phyloP scores from a whole-genome alignment of 2,888 invertebrate genomes.

The Apeira syringaria region DNA sequence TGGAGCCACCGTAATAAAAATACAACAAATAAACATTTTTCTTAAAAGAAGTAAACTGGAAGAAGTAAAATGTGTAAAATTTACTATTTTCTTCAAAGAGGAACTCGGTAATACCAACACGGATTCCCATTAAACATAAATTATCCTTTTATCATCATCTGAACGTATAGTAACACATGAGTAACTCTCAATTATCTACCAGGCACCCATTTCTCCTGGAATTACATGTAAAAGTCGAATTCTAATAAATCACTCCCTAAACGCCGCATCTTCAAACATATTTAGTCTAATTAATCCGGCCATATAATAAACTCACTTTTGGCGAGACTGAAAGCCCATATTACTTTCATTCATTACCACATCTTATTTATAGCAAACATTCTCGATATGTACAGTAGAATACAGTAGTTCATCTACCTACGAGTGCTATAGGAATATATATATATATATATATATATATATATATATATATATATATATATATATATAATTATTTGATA shows the following conservation, averaged over 20 bases:
- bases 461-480: no score
- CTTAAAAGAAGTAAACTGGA: no score
- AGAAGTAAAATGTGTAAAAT: no score
- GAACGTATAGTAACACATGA: no score
- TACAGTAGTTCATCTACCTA: background rate
- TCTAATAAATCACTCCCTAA: constrained; percentile 9
- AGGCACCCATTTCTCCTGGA: constrained; percentile 1
- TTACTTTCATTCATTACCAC: constrained; percentile 14
- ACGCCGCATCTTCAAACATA: constrained; percentile 17
- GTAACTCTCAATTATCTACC: background rate
- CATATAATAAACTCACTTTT: constrained; percentile 12
- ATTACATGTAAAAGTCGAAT: constrained; percentile 17
- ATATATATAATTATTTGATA: no score
- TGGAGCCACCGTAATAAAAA: no score
- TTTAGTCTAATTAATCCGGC: constrained; percentile 21
- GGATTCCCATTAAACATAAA: background rate
- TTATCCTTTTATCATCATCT: background rate
- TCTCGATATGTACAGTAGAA: constrained; percentile 3
- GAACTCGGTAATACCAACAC: no score
- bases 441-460: no score
- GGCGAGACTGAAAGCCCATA: constrained; percentile 16
- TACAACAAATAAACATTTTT: no score
- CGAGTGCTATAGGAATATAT: no score
- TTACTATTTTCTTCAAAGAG: no score
- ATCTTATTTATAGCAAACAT: constrained; percentile 20